Evolutionary conservation across 2,797 vertebrate species (phyloP).

Genomic region (Hylomyscus alleni): DNA sequence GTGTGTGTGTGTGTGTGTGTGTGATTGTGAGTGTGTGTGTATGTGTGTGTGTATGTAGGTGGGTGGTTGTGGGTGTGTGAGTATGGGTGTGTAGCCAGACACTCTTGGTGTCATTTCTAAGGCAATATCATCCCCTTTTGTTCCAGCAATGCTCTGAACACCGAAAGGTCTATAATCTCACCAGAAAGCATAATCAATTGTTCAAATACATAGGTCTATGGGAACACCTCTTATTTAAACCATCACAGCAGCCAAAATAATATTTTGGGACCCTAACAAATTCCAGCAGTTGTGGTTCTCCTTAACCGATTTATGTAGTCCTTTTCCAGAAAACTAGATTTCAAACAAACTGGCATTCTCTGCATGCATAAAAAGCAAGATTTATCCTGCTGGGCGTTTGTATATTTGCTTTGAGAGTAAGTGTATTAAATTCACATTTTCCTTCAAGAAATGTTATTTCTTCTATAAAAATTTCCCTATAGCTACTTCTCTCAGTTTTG

Average conservation of each 20-base stretch:
- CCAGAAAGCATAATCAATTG: background rate
- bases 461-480: background rate
- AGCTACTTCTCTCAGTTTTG: background rate
- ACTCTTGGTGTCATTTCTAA: background rate
- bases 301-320: background rate
- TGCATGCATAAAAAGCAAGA: background rate
- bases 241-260: background rate
- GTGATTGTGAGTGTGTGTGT: background rate
- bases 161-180: background rate
- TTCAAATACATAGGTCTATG: background rate
- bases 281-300: background rate
- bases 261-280: background rate
- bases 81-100: background rate
- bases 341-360: background rate
- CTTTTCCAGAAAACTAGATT: background rate
- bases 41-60: too few relatives aligned
- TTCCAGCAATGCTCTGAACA: background rate
- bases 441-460: background rate
- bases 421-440: conserved; percentile 21
- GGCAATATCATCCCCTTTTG: fast-evolving
- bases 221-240: background rate
- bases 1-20: too few relatives aligned
- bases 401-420: background rate
- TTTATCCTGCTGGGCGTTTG: background rate
- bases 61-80: background rate